phyloP scores from a whole-genome alignment of 2,888 invertebrate species.

The Tetragonisca angustula region DNA sequence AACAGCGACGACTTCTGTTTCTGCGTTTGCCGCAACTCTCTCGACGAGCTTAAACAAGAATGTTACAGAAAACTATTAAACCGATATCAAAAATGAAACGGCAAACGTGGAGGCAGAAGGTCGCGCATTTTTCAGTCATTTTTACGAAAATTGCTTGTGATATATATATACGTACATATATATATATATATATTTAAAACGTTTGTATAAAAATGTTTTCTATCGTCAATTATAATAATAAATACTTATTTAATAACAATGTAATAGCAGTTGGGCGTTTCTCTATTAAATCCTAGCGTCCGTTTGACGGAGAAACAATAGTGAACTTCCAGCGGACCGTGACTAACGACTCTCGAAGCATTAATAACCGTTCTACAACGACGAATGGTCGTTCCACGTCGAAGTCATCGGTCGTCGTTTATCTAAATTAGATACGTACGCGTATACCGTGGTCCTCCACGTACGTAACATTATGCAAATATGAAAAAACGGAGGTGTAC shows the following conservation, averaged over 20 bases:
- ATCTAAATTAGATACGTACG: background rate
- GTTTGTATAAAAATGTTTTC: constrained; percentile 79
- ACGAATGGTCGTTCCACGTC: constrained; percentile 21
- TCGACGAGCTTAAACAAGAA: constrained; percentile 13
- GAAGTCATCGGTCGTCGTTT: constrained; percentile 21
- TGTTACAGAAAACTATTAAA: constrained; percentile 5
- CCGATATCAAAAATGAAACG: constrained; percentile 20
- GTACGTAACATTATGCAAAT: constrained; percentile 8
- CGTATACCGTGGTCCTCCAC: constrained; percentile 14
- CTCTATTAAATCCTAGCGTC: constrained; percentile 38
- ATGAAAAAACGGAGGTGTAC: constrained; percentile 11
- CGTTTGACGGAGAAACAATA: constrained; percentile 44
- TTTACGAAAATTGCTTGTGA: constrained; percentile 73
- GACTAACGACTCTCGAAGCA: constrained; percentile 18
- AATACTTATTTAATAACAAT: constrained; percentile 82
- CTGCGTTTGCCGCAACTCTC: constrained; percentile 4
- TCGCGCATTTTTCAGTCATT: constrained; percentile 63
- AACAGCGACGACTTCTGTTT: constrained; percentile 36
- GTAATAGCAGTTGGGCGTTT: constrained; percentile 68
- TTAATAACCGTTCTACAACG: constrained; percentile 16
- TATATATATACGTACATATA: constrained; percentile 57
- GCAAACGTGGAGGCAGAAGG: constrained; percentile 15
- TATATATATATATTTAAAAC: constrained; percentile 68
- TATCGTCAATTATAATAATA: constrained; percentile 82
- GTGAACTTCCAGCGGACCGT: constrained; percentile 37